phyloP scores from a whole-genome alignment of 1,140 invertebrate species.

The Macrostomum lignano region DNA sequence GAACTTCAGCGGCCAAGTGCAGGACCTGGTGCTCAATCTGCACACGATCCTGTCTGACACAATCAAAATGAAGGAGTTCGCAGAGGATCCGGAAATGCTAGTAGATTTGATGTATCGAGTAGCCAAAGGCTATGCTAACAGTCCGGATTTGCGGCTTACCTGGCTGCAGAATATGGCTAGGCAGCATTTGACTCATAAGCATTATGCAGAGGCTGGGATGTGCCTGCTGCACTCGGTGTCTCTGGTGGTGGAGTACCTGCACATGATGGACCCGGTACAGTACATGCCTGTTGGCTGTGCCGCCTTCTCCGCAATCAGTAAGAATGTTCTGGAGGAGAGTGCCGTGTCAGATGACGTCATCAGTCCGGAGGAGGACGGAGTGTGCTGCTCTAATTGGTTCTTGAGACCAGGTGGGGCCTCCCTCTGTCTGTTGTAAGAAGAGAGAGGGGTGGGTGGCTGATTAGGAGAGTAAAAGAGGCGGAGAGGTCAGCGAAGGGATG shows the following conservation, averaged over 20 bases:
- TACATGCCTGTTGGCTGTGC: constrained; percentile 56
- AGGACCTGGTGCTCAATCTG: constrained; percentile 75
- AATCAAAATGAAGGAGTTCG: constrained; percentile 92
- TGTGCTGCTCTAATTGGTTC: constrained; percentile 31
- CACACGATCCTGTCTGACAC: constrained; percentile 95
- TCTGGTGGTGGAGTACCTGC: constrained; percentile 64
- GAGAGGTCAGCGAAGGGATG: no score
- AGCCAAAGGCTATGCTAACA: constrained; percentile 86
- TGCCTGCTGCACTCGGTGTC: constrained; percentile 74
- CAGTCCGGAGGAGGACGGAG: constrained; percentile 45
- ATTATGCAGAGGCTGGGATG: constrained; percentile 78
- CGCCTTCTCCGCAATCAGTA: constrained; percentile 45
- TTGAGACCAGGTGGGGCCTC: no score
- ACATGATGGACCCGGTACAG: constrained; percentile 46
- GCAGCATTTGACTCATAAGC: constrained; percentile 41
- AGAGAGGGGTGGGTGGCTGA: no score
- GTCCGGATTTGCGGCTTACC: constrained; percentile 66
- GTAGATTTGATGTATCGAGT: constrained; percentile 89
- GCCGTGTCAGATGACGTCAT: constrained; percentile 62
- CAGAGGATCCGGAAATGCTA: constrained; percentile 89
- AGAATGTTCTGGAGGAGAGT: constrained; percentile 77
- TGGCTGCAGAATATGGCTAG: constrained; percentile 91
- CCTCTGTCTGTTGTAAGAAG: no score
- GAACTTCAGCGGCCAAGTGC: constrained; percentile 37
- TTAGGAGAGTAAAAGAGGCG: no score